Base-by-base conservation (phyloP, 2,797 vertebrate genomes). In the Sphaeramia orbicularis region DNA sequence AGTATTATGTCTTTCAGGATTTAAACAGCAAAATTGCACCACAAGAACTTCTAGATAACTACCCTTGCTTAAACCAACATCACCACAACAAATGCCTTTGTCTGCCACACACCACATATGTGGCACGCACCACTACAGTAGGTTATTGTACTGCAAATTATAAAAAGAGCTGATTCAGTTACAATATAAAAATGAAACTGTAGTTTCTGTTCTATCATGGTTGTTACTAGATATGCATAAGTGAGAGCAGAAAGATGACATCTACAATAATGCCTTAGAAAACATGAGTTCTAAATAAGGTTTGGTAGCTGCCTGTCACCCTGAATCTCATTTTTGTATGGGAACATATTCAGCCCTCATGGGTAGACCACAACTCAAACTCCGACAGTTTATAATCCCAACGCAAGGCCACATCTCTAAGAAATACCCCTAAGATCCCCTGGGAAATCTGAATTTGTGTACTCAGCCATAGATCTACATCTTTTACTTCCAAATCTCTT, bases 401-500 rank as follows among this genome's bases (percentile, higher is more conserved):
- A 9, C 62, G 65, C 50, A 52, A 80, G 54, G 65, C 64, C 60
- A 67, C 21, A 48, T 76, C 76, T 69, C 27, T 15, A 64, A 78
- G 51, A 83, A 69, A 65, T 79, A 68, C 65, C 49, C 61, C 41
- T 27, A 14, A 50, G 41, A 69, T 71, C 71, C 61, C 61, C 30
- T 14, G 72, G 73, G 76, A 77, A 61, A 86, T 89, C 58, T 73
- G 38, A 62, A 80, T 86, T 59, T 81, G 80, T 76, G 67, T 69
- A 76, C 81, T 79, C 62, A 83, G 70, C 67, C 81, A 79, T 74
- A 77, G 53, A 81, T 79, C 58, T 62, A 65, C 64, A 81, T 84
- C 43, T 85, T 81, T 76, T 42, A 69, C 69, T 45, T 80, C 44
- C 14, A 82, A 71, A 83, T 78, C 50, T 80, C 69, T 63, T 53